Evolutionary conservation across 2,797 vertebrate species (phyloP), one percentile per base, ranked within the genome.

Genomic region (Nothura maculosa): DNA sequence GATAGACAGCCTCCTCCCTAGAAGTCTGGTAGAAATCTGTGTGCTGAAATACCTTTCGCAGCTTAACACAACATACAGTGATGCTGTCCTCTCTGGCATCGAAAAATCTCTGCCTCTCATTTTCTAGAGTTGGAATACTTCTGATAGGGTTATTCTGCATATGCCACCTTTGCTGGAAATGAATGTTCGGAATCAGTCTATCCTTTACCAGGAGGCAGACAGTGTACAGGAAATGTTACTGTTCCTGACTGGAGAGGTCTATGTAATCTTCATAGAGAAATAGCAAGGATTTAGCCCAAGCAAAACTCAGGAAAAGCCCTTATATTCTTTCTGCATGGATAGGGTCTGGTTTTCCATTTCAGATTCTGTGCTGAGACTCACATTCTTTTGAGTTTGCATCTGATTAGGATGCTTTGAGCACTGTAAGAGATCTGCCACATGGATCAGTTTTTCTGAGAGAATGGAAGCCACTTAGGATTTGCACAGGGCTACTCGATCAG

Each of bases 351-450:
- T 93, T 89, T 42, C 27, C 16, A 52, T 66, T 42, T 24, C n/a
- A 84, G 32, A 74, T 74, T 67, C 79, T 74, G 11, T 47, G 36
- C 11, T 21, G 69, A 30, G 6, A 61, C 15, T 88, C 28, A 74
- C 67, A 63, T 61, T n/a, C 18, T 63, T 87, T 48, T 79, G 22
- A 80, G 28, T 70, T 89, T 69, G 16, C 24, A 54, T 64, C 61
- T 70, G 1, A 0, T 42, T 3, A 1, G 27, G 19, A 3, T 54
- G 8, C 24, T 36, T 77, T 45, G 32, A 62, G 15, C 43, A 32
- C 47, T 67, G 21, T 21, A 27, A 60, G 38, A 80, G 24, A 47
- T 47, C 43, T 69, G 9, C 32, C 38, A 43, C 40, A 58, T 74
- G 70, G 48, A 63, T 6, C 3, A 64, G 14, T 89, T 61, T 16